These are phyloP conservation scores for Terebella lapidaria DNA, from an alignment of 2,888 invertebrate species.

Conservation along the genomic window DNA sequence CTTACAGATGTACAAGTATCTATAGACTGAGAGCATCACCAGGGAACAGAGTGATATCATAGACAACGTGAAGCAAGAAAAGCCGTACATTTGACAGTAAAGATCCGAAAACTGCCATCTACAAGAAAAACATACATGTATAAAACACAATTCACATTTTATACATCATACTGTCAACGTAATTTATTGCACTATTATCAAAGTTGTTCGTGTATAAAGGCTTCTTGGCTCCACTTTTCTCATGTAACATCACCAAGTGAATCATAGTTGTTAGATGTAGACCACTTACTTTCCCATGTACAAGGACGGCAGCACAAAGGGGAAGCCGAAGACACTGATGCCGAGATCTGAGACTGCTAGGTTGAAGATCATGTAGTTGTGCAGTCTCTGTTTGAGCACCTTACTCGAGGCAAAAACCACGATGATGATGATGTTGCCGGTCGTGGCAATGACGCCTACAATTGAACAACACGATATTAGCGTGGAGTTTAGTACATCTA, in stretches of 20 bases:
- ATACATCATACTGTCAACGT: too few relatives aligned
- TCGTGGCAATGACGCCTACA: constrained; percentile 14
- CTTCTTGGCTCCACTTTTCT: too few relatives aligned
- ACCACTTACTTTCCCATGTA: too few relatives aligned
- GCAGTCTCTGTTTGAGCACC: constrained; percentile 16
- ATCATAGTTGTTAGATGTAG: too few relatives aligned
- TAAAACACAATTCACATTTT: too few relatives aligned
- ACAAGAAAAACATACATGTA: too few relatives aligned
- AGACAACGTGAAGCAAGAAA: constrained; percentile 23
- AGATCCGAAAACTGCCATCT: constrained; percentile 27
- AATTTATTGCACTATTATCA: too few relatives aligned
- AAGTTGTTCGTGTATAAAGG: too few relatives aligned
- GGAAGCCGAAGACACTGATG: constrained; percentile 25
- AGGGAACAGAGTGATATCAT: constrained; percentile 26
- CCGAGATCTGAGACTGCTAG: constrained; percentile 26
- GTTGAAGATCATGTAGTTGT: constrained; percentile 24
- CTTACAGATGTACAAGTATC: constrained; percentile 28
- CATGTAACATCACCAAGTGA: too few relatives aligned
- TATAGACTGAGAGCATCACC: constrained; percentile 22
- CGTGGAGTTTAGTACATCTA: too few relatives aligned
- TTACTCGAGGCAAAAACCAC: constrained; percentile 6
- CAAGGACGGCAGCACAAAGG: constrained; percentile 18
- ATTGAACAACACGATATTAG: too few relatives aligned
- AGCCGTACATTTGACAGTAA: constrained; percentile 23
- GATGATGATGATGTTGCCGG: constrained; percentile 13